phyloP scores from a whole-genome alignment of 1,140 invertebrate genomes.

The Venustaconcha ellipsiformis region DNA sequence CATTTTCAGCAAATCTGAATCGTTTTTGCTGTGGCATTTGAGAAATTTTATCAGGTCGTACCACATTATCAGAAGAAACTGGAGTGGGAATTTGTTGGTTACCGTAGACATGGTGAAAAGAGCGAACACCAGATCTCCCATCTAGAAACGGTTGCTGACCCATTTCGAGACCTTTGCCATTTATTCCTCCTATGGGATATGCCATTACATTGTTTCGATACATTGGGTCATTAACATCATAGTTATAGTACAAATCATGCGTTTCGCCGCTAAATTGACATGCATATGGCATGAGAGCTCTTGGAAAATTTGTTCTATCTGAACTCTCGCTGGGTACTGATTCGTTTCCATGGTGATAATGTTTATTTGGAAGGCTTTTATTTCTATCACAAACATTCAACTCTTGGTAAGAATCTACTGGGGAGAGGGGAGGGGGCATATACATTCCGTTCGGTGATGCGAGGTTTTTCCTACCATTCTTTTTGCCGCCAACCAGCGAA shows the following conservation, averaged over 20 bases:
- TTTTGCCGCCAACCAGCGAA: not conserved
- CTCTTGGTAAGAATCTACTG: no score
- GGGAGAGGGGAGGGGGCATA: not conserved
- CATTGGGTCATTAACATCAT: no score
- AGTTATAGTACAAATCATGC: no score
- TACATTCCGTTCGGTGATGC: constrained; percentile 1
- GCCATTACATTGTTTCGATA: no score
- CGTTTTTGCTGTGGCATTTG: constrained; percentile 22
- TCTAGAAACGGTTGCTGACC: constrained; percentile 13
- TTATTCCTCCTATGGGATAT: not conserved
- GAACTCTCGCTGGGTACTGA: no score
- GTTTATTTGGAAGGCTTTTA: no score
- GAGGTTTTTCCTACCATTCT: not conserved
- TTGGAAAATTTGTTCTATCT: no score
- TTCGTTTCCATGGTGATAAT: no score
- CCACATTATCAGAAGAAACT: constrained; percentile 24
- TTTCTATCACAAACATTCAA: no score
- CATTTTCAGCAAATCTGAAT: constrained; percentile 24
- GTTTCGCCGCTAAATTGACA: no score
- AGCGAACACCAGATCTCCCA: constrained; percentile 26
- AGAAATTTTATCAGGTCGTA: constrained; percentile 15
- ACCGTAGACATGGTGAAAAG: constrained; percentile 22
- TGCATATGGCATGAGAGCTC: no score
- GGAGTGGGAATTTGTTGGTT: constrained; percentile 23
- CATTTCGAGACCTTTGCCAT: constrained; percentile 9